Evolutionary conservation across 2,113 vertebrate species (phyloP), one percentile per base, ranked within the genome.

Genomic region (Scalopus aquaticus): DNA sequence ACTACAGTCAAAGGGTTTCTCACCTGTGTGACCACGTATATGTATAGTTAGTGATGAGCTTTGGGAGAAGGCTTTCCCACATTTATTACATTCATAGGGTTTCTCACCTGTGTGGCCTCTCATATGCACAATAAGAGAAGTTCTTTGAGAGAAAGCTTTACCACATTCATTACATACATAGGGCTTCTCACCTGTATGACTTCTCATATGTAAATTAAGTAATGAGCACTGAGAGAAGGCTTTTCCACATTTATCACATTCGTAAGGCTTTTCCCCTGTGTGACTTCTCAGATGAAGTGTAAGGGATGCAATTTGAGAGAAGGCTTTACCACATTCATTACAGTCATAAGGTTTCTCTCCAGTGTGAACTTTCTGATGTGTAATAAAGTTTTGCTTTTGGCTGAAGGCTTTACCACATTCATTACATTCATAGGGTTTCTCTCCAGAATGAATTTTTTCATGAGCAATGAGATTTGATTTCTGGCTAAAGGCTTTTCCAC

Each of bases 41-140:
- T 98, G 98, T 73, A 97, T 96, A 54, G 97, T 97, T 42, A 98
- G 94, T 62, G 98, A 97, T 6, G 97, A 97, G 13, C 97, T 96
- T n/a, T 98, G 98, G 46, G 97, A 97, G 88, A 98, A 98, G 85
- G 97, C 97, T 85, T 98, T 98, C 17, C 97, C 98, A 39, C 98
- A 98, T 37, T 97, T 97, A 32, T 97, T 95, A 95, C 97, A 98
- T 73, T 96, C 96, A 81, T 98, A 98, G 5, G 97, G 97, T 46
- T 97, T 97, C 46, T 97, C 97, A 56, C 97, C 97, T 51, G 96
- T 97, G 32, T 98, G 98, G 54, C 97, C 93, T 90, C 96, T 96
- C 93, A 98, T 96, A 16, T 98, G 98, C 51, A 97, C 93, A 44
- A 97, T 95, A 49, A 98, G 93, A 32, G 97, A 98, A 19, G 98